These are phyloP conservation scores for Clavelina lepadiformis DNA, from an alignment of 23 tunicate genomes.

Conservation along the genomic window DNA sequence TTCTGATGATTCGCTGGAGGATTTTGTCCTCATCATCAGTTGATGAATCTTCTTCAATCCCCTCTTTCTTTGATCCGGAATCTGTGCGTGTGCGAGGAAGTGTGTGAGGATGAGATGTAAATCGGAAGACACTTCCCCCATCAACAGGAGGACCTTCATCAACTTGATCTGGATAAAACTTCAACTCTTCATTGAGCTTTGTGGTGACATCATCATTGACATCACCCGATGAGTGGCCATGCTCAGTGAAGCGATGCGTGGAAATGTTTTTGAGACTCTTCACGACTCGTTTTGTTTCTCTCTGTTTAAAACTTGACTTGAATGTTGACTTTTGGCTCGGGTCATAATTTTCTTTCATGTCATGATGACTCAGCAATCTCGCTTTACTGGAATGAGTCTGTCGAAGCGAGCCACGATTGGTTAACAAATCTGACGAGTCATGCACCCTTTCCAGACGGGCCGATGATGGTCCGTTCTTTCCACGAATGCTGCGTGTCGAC, in stretches of 20 bases:
- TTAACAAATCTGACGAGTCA: neutral
- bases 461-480: conserved; percentile 1
- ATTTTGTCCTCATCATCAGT: conserved; percentile 21
- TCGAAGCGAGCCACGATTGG: conserved; percentile 1
- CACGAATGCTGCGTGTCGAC: neutral
- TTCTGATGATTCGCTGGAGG: conserved; percentile 26
- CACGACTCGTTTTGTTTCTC: neutral
- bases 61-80: conserved; percentile 2
- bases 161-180: neutral
- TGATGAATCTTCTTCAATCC: conserved; percentile 6
- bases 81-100: conserved; percentile 30
- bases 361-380: conserved; percentile 2
- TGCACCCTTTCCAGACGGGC: neutral
- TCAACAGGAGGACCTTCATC: neutral
- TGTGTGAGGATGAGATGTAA: conserved; percentile 52
- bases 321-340: neutral
- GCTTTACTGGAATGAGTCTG: conserved; percentile 38
- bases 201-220: neutral
- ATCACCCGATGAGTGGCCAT: neutral
- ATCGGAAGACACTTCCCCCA: too few relatives aligned
- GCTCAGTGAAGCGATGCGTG: too few relatives aligned
- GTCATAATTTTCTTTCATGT: neutral
- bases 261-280: neutral
- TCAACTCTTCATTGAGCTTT: too few relatives aligned
- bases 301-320: neutral